Conservation (phyloP, 2,797 vertebrate genomes). For the Vireo griseus region DNA sequence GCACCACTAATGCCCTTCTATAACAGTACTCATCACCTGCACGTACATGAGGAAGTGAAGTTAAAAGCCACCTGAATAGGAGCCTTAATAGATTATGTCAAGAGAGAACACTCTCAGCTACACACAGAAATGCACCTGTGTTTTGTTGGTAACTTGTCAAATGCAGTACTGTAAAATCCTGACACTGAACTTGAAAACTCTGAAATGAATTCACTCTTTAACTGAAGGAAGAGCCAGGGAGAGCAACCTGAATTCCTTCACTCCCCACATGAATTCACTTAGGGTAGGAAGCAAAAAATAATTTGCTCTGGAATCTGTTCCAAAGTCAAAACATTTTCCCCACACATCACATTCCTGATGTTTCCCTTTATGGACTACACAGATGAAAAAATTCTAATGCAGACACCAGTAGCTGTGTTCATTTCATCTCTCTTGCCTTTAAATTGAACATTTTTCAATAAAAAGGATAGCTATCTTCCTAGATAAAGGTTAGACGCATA, state of each 20-base stretch:
- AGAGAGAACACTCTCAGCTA: not conserved
- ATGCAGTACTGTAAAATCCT: not conserved
- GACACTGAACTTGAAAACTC: rapidly evolving
- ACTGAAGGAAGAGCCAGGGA: not conserved
- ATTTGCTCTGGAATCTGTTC: too few relatives aligned
- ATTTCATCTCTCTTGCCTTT: not conserved
- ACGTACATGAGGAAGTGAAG: not conserved
- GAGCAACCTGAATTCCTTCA: not conserved
- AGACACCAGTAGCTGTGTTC: not conserved
- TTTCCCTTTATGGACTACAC: not conserved
- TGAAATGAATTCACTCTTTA: not conserved
- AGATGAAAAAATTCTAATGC: not conserved
- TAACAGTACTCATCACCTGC: not conserved
- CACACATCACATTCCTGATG: not conserved
- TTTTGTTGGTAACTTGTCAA: not conserved
- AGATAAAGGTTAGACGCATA: not conserved
- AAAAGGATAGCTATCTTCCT: not conserved
- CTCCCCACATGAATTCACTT: not conserved
- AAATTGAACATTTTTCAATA: not conserved
- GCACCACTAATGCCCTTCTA: not conserved
- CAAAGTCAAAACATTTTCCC: not conserved
- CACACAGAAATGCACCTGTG: not conserved
- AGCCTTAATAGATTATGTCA: not conserved
- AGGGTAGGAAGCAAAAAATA: too few relatives aligned
- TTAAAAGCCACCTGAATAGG: not conserved